These are phyloP conservation scores for Tortricodes alternella DNA, from an alignment of 2,888 invertebrate species.

Conservation along the genomic window DNA sequence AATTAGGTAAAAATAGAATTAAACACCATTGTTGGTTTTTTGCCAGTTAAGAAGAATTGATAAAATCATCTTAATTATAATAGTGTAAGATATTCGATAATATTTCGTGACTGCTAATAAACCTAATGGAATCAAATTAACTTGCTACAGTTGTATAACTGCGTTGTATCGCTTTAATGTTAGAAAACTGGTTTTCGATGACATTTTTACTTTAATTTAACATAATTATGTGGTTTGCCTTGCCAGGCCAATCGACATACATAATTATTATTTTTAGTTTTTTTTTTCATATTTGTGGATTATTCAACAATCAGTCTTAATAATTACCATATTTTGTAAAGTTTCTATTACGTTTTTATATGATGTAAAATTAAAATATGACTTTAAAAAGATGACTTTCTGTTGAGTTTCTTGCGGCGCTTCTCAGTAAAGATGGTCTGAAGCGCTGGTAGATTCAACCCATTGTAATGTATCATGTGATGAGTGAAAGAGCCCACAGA, in stretches of 20 bases:
- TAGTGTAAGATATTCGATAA: background rate
- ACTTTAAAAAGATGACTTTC: too few relatives aligned
- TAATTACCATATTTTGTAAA: too few relatives aligned
- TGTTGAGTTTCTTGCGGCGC: too few relatives aligned
- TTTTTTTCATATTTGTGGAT: too few relatives aligned
- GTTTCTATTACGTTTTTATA: too few relatives aligned
- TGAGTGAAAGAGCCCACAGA: too few relatives aligned
- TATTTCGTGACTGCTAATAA: background rate
- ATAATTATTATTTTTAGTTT: background rate
- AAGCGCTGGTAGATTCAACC: too few relatives aligned
- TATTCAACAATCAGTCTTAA: too few relatives aligned
- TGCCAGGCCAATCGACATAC: background rate
- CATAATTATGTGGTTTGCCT: conserved; percentile 18
- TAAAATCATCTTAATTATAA: background rate
- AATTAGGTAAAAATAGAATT: conserved; percentile 3
- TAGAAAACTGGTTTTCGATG: conserved; percentile 16
- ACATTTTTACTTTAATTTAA: conserved; percentile 15
- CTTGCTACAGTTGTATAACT: background rate
- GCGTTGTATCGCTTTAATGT: background rate
- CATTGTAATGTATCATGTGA: too few relatives aligned
- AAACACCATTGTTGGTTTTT: background rate
- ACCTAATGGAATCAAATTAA: background rate
- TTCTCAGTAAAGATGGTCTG: too few relatives aligned
- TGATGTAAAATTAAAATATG: too few relatives aligned
- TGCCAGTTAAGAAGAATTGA: background rate